These are phyloP conservation scores for Incurvaria masculella DNA, from an alignment of 2,888 invertebrate genomes.

Conservation along the genomic window DNA sequence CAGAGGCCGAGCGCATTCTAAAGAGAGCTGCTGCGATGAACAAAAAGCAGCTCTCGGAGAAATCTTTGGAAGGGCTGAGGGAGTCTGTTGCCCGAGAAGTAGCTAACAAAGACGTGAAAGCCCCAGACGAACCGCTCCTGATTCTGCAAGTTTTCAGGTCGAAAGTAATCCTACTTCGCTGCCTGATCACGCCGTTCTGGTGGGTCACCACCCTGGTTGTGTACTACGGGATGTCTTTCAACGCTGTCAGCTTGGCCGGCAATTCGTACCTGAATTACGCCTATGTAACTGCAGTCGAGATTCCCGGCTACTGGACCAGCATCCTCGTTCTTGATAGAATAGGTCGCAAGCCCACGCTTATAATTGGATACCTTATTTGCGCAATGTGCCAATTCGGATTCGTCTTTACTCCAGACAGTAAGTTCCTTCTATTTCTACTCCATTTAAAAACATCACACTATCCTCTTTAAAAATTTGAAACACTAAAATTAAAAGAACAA, in stretches of 20 bases:
- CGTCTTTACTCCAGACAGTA: not conserved
- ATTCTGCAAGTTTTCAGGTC: conserved; percentile 32
- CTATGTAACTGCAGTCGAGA: conserved; percentile 51
- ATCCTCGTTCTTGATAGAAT: conserved; percentile 50
- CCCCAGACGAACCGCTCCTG: not conserved
- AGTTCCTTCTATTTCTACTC: too few species aligned
- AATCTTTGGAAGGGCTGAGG: conserved; percentile 22
- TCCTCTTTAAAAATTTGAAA: too few species aligned
- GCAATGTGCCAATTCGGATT: conserved; percentile 17
- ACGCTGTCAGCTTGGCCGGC: conserved; percentile 60
- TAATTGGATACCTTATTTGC: conserved; percentile 47
- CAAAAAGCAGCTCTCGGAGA: conserved; percentile 30
- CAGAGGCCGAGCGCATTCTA: conserved; percentile 61
- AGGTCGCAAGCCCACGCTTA: conserved; percentile 49
- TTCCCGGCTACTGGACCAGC: conserved; percentile 58
- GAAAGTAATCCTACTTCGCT: conserved; percentile 34
- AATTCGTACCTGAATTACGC: conserved; percentile 66
- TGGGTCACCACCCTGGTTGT: conserved; percentile 66
- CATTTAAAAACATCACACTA: too few species aligned
- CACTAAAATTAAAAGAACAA: too few species aligned
- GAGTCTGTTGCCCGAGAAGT: not conserved
- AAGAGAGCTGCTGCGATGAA: conserved; percentile 61
- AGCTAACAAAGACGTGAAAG: not conserved
- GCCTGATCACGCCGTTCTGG: conserved; percentile 57
- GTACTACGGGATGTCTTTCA: conserved; percentile 65